Percentiles rank a stretch among this genome's conserved stretches.
Conservation (phyloP, 2,888 invertebrate genomes). For the Meliscaeva auricollis region DNA sequence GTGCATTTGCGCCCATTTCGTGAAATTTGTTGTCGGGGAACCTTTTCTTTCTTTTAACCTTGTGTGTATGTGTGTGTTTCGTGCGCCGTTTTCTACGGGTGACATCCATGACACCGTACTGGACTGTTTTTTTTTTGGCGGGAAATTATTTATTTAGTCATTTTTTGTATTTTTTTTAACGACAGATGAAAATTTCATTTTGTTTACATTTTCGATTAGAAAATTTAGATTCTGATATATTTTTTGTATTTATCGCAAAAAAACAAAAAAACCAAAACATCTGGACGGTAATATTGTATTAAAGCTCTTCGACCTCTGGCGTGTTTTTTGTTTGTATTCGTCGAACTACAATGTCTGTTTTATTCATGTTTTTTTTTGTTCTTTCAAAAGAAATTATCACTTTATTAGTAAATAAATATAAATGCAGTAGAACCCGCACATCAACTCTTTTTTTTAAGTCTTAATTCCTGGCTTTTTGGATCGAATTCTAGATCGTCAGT, state of each 20-base stretch:
- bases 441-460: too few relatives aligned
- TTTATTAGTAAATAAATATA: too few relatives aligned
- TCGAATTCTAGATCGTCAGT: too few relatives aligned
- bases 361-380: too few relatives aligned
- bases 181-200: not conserved
- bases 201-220: not conserved
- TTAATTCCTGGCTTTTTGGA: too few relatives aligned
- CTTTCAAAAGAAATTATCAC: too few relatives aligned
- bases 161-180: not conserved
- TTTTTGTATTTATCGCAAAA: not conserved
- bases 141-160: constrained; percentile 24
- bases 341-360: too few relatives aligned
- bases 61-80: constrained; percentile 22
- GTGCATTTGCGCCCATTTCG: constrained; percentile 35
- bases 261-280: too few relatives aligned
- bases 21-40: not conserved
- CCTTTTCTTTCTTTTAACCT: not conserved
- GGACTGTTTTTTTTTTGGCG: not conserved
- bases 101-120: not conserved
- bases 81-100: constrained; percentile 36
- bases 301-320: too few relatives aligned
- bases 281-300: too few relatives aligned
- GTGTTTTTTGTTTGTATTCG: too few relatives aligned
- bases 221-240: not conserved
- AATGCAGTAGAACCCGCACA: too few relatives aligned